phyloP scores from a whole-genome alignment of 2,113 vertebrate species.

The rat (Rattus norvegicus) region DNA sequence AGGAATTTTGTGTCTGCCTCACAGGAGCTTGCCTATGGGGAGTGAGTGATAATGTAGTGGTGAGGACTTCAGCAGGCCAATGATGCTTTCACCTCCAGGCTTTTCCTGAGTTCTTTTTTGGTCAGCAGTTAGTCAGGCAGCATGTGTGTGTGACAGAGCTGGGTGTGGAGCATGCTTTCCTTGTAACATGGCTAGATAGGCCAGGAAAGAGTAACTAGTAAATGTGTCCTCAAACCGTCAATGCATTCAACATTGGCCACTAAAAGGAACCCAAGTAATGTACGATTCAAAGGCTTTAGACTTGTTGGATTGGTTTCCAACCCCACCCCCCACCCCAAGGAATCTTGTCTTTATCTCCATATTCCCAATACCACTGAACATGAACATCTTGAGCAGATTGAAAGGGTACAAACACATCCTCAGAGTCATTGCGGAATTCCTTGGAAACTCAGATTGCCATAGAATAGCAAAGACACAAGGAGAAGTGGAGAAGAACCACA shows the following conservation, averaged over 20 bases:
- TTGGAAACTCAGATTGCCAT: neutral
- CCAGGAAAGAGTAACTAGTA: neutral
- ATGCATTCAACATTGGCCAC: neutral
- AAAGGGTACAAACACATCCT: neutral
- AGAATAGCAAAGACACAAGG: neutral
- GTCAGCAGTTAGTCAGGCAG: neutral
- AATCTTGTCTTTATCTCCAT: neutral
- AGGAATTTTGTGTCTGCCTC: neutral
- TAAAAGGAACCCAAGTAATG: neutral
- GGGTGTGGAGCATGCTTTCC: neutral
- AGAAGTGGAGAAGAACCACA: neutral
- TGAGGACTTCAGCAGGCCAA: neutral
- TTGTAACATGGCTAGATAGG: neutral
- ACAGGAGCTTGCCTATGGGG: neutral
- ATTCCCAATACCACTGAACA: neutral
- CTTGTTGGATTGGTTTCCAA: neutral
- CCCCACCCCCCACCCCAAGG: neutral
- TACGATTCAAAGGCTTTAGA: neutral
- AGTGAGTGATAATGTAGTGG: neutral
- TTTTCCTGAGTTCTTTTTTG: neutral
- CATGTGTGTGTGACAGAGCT: neutral
- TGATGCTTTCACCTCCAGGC: neutral
- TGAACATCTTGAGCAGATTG: neutral
- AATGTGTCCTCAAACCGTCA: neutral
- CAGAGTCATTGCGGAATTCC: neutral